These are phyloP conservation scores for Elephantulus edwardii DNA, from an alignment of 2,113 vertebrate species.

Conservation along the genomic window DNA sequence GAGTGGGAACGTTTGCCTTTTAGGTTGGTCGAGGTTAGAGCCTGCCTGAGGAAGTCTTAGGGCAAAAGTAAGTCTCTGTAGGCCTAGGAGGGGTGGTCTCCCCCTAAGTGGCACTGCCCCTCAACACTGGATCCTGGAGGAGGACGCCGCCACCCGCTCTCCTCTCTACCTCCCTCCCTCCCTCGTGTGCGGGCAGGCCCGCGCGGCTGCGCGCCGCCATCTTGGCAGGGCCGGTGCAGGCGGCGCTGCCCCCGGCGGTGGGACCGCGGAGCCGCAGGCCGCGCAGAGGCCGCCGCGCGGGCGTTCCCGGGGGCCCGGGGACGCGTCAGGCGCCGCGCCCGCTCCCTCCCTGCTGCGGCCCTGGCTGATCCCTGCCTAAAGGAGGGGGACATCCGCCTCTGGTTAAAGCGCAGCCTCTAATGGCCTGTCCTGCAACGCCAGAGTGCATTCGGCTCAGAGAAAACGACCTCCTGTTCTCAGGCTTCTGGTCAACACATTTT, in stretches of 20 bases:
- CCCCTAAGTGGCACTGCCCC: neutral
- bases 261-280: slow-evolving; percentile 55
- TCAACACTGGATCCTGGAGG: fast-evolving
- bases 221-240: slow-evolving; percentile 50
- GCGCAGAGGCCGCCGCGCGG: neutral
- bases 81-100: neutral
- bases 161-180: too few relatives aligned
- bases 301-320: neutral
- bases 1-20: neutral
- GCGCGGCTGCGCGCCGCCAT: slow-evolving; percentile 60
- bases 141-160: neutral
- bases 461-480: neutral
- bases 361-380: neutral
- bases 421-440: neutral
- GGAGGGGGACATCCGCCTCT: neutral
- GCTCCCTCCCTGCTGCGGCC: neutral
- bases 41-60: neutral
- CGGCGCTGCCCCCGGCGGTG: slow-evolving; percentile 67
- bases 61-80: neutral
- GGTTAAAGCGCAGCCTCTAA: neutral
- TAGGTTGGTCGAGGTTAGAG: neutral
- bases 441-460: neutral
- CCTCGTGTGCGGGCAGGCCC: neutral
- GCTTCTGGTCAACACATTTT: neutral
- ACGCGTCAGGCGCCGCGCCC: neutral